Percentiles rank a stretch among this genome's conserved stretches.
Conservation (phyloP, 2,797 vertebrate genomes). For the Hippocampus kuda region DNA sequence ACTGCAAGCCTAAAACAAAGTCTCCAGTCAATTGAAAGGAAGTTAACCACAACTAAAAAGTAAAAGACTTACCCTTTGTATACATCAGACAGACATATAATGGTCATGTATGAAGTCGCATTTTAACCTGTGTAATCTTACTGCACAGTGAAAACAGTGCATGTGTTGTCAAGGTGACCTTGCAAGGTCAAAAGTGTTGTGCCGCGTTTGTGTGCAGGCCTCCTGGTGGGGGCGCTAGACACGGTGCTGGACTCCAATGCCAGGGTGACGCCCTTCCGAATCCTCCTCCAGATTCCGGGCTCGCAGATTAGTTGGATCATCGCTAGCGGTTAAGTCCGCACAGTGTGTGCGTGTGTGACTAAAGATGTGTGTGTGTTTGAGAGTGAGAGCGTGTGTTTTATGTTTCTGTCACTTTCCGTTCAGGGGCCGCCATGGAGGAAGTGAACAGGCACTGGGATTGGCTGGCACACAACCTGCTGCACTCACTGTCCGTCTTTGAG, state of each 20-base stretch:
- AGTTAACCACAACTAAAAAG: neutral
- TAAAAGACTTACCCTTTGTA: neutral
- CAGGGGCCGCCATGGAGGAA: conserved; percentile 86
- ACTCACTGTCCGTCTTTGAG: conserved; percentile 91
- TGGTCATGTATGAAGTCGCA: neutral
- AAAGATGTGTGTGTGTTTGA: neutral
- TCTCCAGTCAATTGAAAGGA: neutral
- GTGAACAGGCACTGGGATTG: conserved; percentile 93
- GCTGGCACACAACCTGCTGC: conserved; percentile 87
- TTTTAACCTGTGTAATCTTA: neutral
- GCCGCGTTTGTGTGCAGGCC: conserved; percentile 59
- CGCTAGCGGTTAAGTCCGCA: conserved; percentile 75
- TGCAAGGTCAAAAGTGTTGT: neutral
- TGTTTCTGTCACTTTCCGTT: neutral
- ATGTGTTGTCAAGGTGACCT: neutral
- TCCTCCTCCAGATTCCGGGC: conserved; percentile 87
- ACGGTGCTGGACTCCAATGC: conserved; percentile 90
- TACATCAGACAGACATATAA: neutral
- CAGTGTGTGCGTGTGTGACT: too few relatives aligned
- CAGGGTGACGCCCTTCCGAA: conserved; percentile 84
- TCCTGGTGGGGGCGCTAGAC: conserved; percentile 90
- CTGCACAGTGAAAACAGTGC: too few relatives aligned
- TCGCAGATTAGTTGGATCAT: conserved; percentile 92
- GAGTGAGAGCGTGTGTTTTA: neutral
- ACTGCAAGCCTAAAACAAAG: neutral